Base-by-base conservation (phyloP, 2,113 vertebrate genomes). In the Bujurquina vittata region DNA sequence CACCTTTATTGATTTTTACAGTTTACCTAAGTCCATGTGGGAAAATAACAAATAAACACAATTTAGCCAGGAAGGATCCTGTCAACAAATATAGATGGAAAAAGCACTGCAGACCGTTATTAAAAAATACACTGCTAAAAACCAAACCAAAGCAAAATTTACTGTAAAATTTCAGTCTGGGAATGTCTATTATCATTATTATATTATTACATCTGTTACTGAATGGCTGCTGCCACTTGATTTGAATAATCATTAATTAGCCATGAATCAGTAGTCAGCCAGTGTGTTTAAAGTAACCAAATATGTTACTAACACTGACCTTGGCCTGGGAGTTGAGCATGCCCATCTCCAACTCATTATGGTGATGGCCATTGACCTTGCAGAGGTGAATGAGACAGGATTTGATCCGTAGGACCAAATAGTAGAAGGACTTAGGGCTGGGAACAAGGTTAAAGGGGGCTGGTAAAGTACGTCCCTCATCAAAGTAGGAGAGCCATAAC, bases 371-470 rank as follows among this genome's bases (percentile, higher is more conserved):
- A 88, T 97, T 98, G 78, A 96, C 96, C 94, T 98, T 98, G 93
- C 98, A 99, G 90, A 99, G 95, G 89, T 85, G 95, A 89, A 99
- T 95, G 91, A 99, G 96, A 95, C 97, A 97, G 93, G 96, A 95
- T 95, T 97, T 98, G 92, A 97, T 96, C 94, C 96, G 97, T 87
- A 98, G 95, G 93, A 97, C 96, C 94, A 98, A 94, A 96, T 99
- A 99, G 94, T 98, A 98, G 96, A 98, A 98, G 60, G 98, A 99
- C 92, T 99, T 99, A 57, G 98, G 98, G 85, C 98, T 99, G 91
- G 98, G 98, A 91, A 99, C 97, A 93, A 99, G 95, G 84, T 99
- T 99, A 92, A 97, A 99, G 79, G 98, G 98, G 84, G 97, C 97
- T 7, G 98, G 98, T 75, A 99, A 94, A 20, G 98, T 99, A 83